These are phyloP conservation scores for Panthera tigris DNA, from an alignment of 2,113 vertebrate species.

Conservation along the genomic window DNA sequence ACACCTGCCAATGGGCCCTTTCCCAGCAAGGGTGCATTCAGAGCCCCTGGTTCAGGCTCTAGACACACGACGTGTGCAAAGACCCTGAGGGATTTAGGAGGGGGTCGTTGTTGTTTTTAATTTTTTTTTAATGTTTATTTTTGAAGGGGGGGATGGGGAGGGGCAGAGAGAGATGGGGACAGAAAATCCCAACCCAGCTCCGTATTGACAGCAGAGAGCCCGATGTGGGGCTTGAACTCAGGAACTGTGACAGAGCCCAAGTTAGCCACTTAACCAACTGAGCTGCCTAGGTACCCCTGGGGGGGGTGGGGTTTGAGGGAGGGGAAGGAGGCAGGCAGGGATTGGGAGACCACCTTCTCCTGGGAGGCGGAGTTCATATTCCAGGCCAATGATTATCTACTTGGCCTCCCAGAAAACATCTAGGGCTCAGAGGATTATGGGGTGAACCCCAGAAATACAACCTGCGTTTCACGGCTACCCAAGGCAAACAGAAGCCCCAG, in stretches of 20 bases:
- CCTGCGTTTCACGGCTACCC: not conserved
- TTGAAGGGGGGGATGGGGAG: no score
- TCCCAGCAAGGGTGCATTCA: not conserved
- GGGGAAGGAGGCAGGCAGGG: not conserved
- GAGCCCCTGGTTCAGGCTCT: not conserved
- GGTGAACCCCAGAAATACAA: not conserved
- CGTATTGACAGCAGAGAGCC: no score
- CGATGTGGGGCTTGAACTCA: no score
- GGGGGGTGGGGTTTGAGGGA: not conserved
- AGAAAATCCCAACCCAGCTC: no score
- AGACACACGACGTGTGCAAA: not conserved
- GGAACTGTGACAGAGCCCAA: no score
- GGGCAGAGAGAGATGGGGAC: no score
- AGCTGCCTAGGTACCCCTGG: no score
- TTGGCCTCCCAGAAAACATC: not conserved
- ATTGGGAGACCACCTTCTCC: not conserved
- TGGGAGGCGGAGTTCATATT: not conserved
- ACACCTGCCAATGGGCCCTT: not conserved
- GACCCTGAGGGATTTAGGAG: not conserved
- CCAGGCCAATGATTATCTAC: not conserved
- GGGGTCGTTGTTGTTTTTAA: no score
- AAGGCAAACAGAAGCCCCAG: not conserved
- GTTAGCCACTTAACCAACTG: no score
- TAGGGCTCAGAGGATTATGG: not conserved
- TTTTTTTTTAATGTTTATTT: no score